Evolutionary conservation across 2,888 invertebrate genomes (phyloP), one percentile per base, ranked within the genome.

Genomic region (Andrena dorsata): DNA sequence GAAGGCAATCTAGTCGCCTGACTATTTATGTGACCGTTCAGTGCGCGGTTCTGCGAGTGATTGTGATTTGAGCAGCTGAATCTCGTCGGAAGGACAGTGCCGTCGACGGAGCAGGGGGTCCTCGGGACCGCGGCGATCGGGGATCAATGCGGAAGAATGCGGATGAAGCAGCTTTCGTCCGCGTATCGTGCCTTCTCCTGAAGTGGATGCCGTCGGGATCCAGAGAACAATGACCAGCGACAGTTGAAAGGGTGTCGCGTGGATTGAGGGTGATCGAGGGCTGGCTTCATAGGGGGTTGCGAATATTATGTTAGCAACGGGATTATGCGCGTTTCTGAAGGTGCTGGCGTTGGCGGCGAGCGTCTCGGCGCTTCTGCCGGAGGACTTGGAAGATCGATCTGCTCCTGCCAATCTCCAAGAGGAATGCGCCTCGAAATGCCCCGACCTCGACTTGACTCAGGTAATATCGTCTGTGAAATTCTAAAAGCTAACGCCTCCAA

Each of bases 381-480:
- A 90, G 35, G 90, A 86, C 75, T 85, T 89, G 80, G 91, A 93
- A 63, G 87, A 90, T 73, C 84, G 86, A 30, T 70, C 70, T 49
- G 68, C 85, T 60, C 87, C 89, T 69, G 87, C 80, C 80, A 91
- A 84, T 78, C 88, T 93, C n/a, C 90, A 92, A 81, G 90, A 92
- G 63, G 92, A 93, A 76, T 93, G 93, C 85, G 90, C 92, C 10
- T 90, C 92, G 4, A 90, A 91, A 7, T 93, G 93, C 71, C 92
- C 92, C 8, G 91, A 93, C 68, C 89, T 92, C 82, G 93, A 92
- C 66, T 84, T 92, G 65, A 92, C 91, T 84, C 93, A 93, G 92
- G 93, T 89, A 60, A 6, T 16, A 2, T 7, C 7, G 53, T 20
- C 8, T n/a, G 53, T 3, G 53, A 53, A 8, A n/a, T 53, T 53